A percentile compares a stretch with the other conserved stretches of the same genome.
These are phyloP conservation scores for Actinopyga echinites DNA, from an alignment of 53 echinoderm and acorn worm species.

Conservation along the genomic window DNA sequence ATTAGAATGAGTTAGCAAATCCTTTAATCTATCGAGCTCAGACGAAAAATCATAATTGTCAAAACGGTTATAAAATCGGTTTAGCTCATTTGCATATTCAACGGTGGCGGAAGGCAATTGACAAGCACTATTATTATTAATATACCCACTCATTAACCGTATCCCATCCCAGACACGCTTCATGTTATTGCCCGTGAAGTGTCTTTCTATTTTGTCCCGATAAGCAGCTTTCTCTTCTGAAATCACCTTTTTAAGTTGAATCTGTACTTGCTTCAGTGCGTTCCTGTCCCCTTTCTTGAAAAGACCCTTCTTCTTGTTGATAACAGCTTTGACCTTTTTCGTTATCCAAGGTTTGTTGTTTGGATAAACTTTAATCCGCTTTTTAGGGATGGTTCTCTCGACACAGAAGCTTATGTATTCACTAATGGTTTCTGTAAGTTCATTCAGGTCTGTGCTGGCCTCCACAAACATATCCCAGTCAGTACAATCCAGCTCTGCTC, in stretches of 20 bases:
- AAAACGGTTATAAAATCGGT: not conserved
- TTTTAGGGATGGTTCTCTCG: slow-evolving; percentile 15
- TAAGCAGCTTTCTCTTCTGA: not conserved
- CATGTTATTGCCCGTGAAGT: slow-evolving; percentile 22
- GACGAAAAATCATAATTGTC: not conserved
- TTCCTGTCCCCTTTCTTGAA: slow-evolving; percentile 13
- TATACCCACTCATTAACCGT: no score
- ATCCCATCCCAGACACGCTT: no score
- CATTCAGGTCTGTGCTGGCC: slow-evolving; percentile 5
- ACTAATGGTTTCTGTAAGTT: slow-evolving; percentile 11
- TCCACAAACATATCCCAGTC: slow-evolving; percentile 28
- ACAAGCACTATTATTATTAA: not conserved
- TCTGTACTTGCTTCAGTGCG: slow-evolving; percentile 16
- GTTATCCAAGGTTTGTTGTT: slow-evolving; percentile 55
- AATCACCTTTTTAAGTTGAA: slow-evolving; percentile 16
- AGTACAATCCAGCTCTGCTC: not conserved
- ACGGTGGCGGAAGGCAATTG: not conserved
- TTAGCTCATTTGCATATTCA: no score
- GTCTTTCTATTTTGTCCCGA: slow-evolving; percentile 7
- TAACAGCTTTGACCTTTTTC: slow-evolving; percentile 12
- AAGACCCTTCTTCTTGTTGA: slow-evolving; percentile 35
- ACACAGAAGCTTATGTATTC: slow-evolving; percentile 42
- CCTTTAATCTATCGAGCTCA: no score
- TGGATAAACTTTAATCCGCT: slow-evolving; percentile 5
- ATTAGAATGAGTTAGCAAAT: no score